These are phyloP conservation scores for Brachyptera risi DNA, from an alignment of 2,888 invertebrate species.

Conservation along the genomic window DNA sequence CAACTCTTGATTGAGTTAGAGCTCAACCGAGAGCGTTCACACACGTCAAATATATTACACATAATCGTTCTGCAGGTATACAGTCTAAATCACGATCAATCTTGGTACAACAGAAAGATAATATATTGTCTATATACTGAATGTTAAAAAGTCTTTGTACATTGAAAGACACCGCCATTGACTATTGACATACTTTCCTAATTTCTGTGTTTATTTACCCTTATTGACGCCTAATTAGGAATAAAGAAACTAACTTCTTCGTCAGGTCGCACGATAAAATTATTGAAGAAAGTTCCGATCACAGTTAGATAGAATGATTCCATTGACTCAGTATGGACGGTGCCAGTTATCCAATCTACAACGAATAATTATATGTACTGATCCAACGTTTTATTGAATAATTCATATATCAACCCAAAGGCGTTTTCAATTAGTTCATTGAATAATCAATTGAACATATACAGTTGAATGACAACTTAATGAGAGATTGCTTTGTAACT, in stretches of 20 bases:
- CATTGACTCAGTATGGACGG: too few species aligned
- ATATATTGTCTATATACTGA: not conserved
- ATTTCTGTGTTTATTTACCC: conserved; percentile 25
- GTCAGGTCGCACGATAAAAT: conserved; percentile 8
- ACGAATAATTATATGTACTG: too few species aligned
- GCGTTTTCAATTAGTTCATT: too few species aligned
- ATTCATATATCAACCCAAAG: too few species aligned
- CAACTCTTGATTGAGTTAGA: too few species aligned
- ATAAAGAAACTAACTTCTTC: conserved; percentile 22
- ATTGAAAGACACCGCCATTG: conserved; percentile 8
- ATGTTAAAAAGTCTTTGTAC: not conserved
- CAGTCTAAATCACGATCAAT: conserved; percentile 1
- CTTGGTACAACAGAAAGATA: not conserved
- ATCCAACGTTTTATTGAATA: too few species aligned
- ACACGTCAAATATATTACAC: not conserved
- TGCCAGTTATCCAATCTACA: too few species aligned
- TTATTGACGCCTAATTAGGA: conserved; percentile 21
- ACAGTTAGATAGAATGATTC: too few species aligned
- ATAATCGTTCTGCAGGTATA: too few species aligned
- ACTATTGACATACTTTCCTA: conserved; percentile 27
- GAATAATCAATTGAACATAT: too few species aligned
- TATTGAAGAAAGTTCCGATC: conserved; percentile 24
- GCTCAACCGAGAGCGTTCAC: not conserved
- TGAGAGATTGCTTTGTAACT: too few species aligned
- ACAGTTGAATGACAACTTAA: too few species aligned